Base-by-base conservation (phyloP, 2,797 vertebrate genomes). In the Sus cebifrons region DNA sequence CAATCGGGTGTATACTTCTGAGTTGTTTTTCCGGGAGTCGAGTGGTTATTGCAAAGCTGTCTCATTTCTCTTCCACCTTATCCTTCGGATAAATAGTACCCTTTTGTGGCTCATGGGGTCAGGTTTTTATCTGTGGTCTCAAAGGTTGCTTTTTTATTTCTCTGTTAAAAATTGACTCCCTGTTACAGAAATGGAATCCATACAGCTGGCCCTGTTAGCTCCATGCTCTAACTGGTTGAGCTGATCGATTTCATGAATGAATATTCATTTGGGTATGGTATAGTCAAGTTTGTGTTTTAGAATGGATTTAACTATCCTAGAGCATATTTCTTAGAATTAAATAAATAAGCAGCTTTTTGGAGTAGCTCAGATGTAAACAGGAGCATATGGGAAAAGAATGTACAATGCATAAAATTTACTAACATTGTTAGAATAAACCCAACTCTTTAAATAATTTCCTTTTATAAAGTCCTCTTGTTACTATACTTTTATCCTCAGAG, bases 91-190 rank as follows among this genome's bases (percentile, higher is more conserved):
- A 91, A 91, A 96, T 54, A 58, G 81, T 49, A 23, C 36, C 64
- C 54, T 67, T 93, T 60, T 52, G 71, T 95, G 91, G 20, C 87
- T 91, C 36, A 1, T 29, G 81, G 65, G 81, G 91, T 86, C 85
- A 96, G 16, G 79, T 54, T 96, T 96, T 90, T 85, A 64, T 93
- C 96, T 96, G 68, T 73, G 93, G 92, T 67, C 56, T 94, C 58
- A 25, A 25, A 91, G 32, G 71, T 84, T 68, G n/a, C 81, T 94
- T 68, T 94, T 90, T 90, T 82, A 96, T 95, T 93, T 97, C 91
- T 94, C 86, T 86, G 68, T 86, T 93, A 94, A 73, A 93, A 96
- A 89, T 29, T 70, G 83, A 14, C 54, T 93, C 54, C n/a, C 56
- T 64, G 36, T 52, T 90, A 4, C 9, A 56, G 67, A 54, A 94